Evolutionary conservation across 2,113 vertebrate genomes (phyloP), one percentile per base, ranked within the genome.

Genomic region (Grus americana): DNA sequence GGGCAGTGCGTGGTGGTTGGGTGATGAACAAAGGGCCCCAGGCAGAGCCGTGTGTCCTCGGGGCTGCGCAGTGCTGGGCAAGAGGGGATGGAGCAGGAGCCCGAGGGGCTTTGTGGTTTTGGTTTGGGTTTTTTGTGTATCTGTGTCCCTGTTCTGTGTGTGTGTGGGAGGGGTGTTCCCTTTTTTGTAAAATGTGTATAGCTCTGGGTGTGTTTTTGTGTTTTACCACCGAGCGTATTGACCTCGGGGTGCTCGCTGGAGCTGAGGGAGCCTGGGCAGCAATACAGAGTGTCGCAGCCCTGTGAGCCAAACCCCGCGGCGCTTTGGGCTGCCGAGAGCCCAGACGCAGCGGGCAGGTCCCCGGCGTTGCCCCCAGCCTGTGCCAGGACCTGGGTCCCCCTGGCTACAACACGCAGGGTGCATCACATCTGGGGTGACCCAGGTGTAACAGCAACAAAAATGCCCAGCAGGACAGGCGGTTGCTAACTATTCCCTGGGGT

Each of bases 201-300:
- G 36, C 18, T 44, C 34, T 18, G 10, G 6, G 6, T 1, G 12
- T 14, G 12, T 4, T 15, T 36, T 29, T 20, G 17, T 26, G 18
- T 73, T 90, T 88, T 47, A 65, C 29, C 24, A 23, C 44, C 4
- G 1, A 9, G 12, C 12, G 2, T 14, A 14, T 3, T 0, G 0
- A n/a, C 15, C 18, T 49, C 4, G 9, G 27, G 47, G 40, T 10
- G 23, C 20, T 20, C 49, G 38, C 63, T 54, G 92, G 36, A 29
- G 17, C 24, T 6, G n/a, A 75, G 29, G 52, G 52, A 30, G 58
- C 59, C 44, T 27, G 49, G 80, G 44, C 58, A 67, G 46, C 47
- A 38, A 6, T 5, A 7, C 49, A 18, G 34, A 78, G 20, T 44
- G n/a, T 12, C 1, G 1, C 27, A 62, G 55, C 21, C 30, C 74